A percentile compares a stretch with the other conserved stretches of the same genome.
Conservation (phyloP, 2,888 invertebrate species). For the Dicyrtomina minuta region DNA sequence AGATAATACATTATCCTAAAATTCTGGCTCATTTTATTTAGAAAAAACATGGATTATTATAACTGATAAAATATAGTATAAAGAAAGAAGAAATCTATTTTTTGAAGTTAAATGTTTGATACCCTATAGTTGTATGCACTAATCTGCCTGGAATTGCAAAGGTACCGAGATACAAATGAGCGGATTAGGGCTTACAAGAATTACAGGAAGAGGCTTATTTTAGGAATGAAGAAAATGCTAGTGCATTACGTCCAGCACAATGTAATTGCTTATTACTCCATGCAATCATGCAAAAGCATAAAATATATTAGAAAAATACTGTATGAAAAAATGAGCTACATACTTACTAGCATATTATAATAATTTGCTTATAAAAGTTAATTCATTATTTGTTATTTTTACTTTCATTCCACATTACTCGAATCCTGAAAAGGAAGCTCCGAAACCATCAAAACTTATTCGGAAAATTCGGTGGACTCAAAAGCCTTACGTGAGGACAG, state of each 20-base stretch:
- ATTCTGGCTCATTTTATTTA: background rate
- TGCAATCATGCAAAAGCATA: too few relatives aligned
- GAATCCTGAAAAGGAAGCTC: background rate
- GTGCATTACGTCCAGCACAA: conserved; percentile 9
- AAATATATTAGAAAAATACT: too few relatives aligned
- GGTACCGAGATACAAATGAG: background rate
- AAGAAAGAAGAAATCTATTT: background rate
- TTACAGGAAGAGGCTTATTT: conserved; percentile 4
- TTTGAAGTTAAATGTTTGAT: background rate
- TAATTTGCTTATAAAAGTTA: too few relatives aligned
- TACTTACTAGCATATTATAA: too few relatives aligned
- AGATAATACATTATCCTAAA: too few relatives aligned
- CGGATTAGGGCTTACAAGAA: background rate
- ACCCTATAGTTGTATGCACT: background rate
- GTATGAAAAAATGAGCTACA: too few relatives aligned
- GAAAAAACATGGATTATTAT: background rate
- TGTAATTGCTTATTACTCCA: background rate
- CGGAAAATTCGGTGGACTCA: background rate
- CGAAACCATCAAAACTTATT: background rate
- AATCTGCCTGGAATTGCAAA: conserved; percentile 9
- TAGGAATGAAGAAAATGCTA: background rate
- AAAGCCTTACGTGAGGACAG: conserved; percentile 2
- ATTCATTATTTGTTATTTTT: background rate
- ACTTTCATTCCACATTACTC: background rate
- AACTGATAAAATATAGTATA: background rate